Evolutionary conservation across 2,888 invertebrate genomes (phyloP), one percentile per base, ranked within the genome.

Genomic region (Escarpia spicata): DNA sequence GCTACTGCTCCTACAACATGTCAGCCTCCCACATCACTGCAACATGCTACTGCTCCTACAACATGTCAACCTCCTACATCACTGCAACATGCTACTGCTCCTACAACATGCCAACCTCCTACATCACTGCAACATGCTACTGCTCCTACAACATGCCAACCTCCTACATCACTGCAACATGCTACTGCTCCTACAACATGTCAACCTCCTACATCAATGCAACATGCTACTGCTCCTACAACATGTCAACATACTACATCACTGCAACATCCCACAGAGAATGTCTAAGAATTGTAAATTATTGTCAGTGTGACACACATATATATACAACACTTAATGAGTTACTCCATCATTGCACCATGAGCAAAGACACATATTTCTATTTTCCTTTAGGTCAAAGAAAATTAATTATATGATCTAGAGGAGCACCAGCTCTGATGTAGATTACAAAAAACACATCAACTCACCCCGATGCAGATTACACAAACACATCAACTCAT

Each of bases 1-100:
- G 4, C 26, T 26, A 26, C 75, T 75, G 26, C 75, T 75, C 75
- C 75, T 75, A 26, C 75, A 75, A 26, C 75, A 75, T 1, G 26
- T 75, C 37, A 37, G 1, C 37, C 37, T 37, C 37, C 37, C 1
- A 37, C 37, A 37, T 37, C 37, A 37, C 37, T 37, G 37, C 37
- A 37, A 94, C 52, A n/a, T 26, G 4, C 26, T 26, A 26, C 75
- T 75, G 26, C 75, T 75, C 75, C 75, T 75, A 26, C 75, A 75
- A 26, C 75, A 75, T 1, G 26, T 75, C 37, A 37, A 37, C 37
- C 37, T 37, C 37, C 37, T 37, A 37, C 37, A 37, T 1, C 37
- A 37, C 37, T 37, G 37, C 37, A 37, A 94, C 52, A n/a, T 26
- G 4, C 26, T 26, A 26, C 75, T 75, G 26, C 75, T 75, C 75